Percentiles rank a stretch among this genome's conserved stretches.
Conservation (phyloP, 2,888 invertebrate genomes). For the Anthophora plumipes region DNA sequence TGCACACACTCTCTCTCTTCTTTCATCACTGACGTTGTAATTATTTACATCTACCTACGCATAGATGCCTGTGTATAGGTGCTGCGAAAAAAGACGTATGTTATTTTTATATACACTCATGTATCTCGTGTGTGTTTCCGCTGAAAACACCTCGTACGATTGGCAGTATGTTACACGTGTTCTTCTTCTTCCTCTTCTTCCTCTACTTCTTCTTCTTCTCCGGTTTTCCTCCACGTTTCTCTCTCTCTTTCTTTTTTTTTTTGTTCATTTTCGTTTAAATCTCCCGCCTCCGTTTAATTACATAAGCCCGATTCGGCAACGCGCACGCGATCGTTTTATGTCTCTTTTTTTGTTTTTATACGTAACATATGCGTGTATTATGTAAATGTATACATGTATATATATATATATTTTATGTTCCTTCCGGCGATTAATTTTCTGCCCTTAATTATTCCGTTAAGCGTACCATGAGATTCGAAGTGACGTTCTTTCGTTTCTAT, state of each 20-base stretch:
- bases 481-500: conserved; percentile 2
- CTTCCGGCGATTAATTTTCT: background rate
- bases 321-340: conserved; percentile 21
- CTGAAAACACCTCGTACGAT: conserved; percentile 76
- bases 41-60: conserved; percentile 74
- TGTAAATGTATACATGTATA: background rate
- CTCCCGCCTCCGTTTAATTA: conserved; percentile 30
- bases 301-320: conserved; percentile 35
- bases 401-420: too few species aligned
- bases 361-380: background rate
- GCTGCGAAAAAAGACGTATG: conserved; percentile 65
- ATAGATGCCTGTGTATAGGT: conserved; percentile 64
- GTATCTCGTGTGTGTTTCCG: conserved; percentile 52
- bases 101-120: conserved; percentile 60
- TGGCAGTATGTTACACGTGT: conserved; percentile 82
- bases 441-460: background rate
- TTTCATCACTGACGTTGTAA: conserved; percentile 16
- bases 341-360: conserved; percentile 12
- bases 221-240: too few species aligned
- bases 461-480: conserved; percentile 21
- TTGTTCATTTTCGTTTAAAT: conserved; percentile 5
- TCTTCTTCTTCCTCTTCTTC: conserved; percentile 13
- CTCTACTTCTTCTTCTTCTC: conserved; percentile 14
- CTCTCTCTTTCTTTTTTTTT: too few species aligned
- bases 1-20: conserved; percentile 20